Evolutionary conservation across 1,140 invertebrate species (phyloP).

Genomic region (Thalassaphorura encarpata): DNA sequence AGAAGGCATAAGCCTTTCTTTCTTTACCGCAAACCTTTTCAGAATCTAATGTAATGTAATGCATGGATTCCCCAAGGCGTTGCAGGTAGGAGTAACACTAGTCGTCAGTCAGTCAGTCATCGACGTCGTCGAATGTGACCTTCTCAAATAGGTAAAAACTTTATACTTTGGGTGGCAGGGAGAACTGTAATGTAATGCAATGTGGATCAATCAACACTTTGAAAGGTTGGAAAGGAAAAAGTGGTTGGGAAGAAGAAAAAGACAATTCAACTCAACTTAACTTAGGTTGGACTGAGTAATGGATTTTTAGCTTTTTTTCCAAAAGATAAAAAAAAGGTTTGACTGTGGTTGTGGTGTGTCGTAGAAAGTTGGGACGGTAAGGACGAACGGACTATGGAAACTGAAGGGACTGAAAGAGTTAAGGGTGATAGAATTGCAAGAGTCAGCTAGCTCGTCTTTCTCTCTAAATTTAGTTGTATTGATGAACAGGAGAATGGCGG

Average conservation of each 20-base stretch:
- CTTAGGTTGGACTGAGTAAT: not conserved
- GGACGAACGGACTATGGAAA: constrained; percentile 1
- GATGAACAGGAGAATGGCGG: constrained; percentile 28
- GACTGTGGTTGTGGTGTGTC: not conserved
- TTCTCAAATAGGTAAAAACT: not conserved
- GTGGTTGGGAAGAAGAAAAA: not conserved
- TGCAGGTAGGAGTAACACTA: too few relatives aligned
- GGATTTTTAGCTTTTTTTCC: not conserved
- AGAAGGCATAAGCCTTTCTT: too few relatives aligned
- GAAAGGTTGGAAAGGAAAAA: too few relatives aligned
- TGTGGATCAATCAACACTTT: too few relatives aligned
- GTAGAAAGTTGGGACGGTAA: not conserved
- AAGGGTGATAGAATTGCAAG: constrained; percentile 22
- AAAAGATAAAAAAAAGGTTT: not conserved
- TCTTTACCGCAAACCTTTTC: too few relatives aligned
- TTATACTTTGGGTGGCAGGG: too few relatives aligned
- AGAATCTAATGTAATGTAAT: too few relatives aligned
- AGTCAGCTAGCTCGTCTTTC: not conserved
- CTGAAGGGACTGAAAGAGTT: constrained; percentile 4
- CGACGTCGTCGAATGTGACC: not conserved
- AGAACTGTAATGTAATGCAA: too few relatives aligned
- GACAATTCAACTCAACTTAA: not conserved
- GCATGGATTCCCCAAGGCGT: too few relatives aligned
- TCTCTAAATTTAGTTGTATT: constrained; percentile 22
- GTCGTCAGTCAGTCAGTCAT: too few relatives aligned